Base-by-base conservation (phyloP, 1,140 invertebrate species). In the Hormaphis cornu region DNA sequence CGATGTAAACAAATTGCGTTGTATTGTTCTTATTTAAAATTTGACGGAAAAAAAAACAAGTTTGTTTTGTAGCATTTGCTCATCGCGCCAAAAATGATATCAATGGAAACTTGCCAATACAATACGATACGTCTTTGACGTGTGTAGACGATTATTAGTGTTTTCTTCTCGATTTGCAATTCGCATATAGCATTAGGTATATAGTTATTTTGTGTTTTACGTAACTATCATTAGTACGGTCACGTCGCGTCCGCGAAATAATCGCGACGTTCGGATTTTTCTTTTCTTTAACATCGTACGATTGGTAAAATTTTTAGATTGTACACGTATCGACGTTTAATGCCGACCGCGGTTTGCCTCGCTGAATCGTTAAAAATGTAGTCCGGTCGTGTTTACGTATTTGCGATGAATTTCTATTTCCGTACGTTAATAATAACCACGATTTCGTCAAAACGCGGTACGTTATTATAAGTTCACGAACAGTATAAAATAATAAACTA, bases 31-130 rank as follows among this genome's bases (percentile, higher is more conserved):
- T n/a, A n/a, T n/a, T n/a, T n/a, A n/a, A n/a, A n/a, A n/a, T n/a
- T n/a, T n/a, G n/a, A n/a, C n/a, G n/a, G n/a, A n/a, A n/a, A 58
- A 35, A 22, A 9, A 24, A 37, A 58, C 7, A 40, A 58, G 35
- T 58, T 56, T 58, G 33, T 40, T 24, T 5, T n/a, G 6, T 24
- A n/a, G 14, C 6, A 14, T 37, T 40, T 26, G n/a, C 22, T 50
- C 26, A 26, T 26, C 26, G 10, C 20, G 14, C 3, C 40, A 40
- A 40, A 40, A 7, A 58, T 33, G 18, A 56, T 50, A n/a, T n/a
- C 26, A 66, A 48, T 66, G 61, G 42, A 66, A 50, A 66, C 26
- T 3, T 66, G 61, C 44, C 61, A 66, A 66, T 66, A 50, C 5
- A 18, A 50, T 8, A n/a, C n/a, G n/a, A n/a, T n/a, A n/a, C n/a